Base-by-base conservation (phyloP, 2,797 vertebrate species). In the Cynopterus sphinx region DNA sequence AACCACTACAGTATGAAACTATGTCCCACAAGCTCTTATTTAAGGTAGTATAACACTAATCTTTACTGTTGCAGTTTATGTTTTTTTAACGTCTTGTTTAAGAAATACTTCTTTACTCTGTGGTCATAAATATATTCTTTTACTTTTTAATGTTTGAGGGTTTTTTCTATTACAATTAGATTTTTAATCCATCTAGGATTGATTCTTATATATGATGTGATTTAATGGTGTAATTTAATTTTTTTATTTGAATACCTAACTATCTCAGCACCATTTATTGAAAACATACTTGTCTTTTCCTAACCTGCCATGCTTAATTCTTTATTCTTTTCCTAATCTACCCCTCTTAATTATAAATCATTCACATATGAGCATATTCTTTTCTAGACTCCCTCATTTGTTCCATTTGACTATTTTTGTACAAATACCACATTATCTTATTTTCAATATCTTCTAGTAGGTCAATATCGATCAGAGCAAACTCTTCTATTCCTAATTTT, bases 11-110 rank as follows among this genome's bases (percentile, higher is more conserved):
- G 9, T 46, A 46, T 11, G 46, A 49, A 16, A 49, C 49, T 49
- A 16, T 49, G 49, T 49, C 49, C 15, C 16, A 49, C 4, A 16
- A 16, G 9, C 79, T 84, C 59, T 75, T 86, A 70, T n/a, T 39
- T 51, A 68, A 49, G 22, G 10, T 6, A 73, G n/a, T 41, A 55
- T 61, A 78, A 57, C 21, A 79, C 24, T 51, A 81, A 3, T 63
- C 46, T 68, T 61, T 74, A 67, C n/a, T 67, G 22, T 71, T 73
- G 57, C 0, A 6, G 21, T 73, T 94, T 89, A 31, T 85, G 22
- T 16, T 31, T 74, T 94, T 79, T 83, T 85, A 53, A 91, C 57
- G 21, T 94, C 43, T 94, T 75, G 12, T 73, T 87, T 74, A 24
- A 68, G 31, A 17, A 95, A 33, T 93, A 79, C 9, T 90, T 94